Conservation (phyloP, 2,113 vertebrate genomes). For the Cyanoliseus patagonus region DNA sequence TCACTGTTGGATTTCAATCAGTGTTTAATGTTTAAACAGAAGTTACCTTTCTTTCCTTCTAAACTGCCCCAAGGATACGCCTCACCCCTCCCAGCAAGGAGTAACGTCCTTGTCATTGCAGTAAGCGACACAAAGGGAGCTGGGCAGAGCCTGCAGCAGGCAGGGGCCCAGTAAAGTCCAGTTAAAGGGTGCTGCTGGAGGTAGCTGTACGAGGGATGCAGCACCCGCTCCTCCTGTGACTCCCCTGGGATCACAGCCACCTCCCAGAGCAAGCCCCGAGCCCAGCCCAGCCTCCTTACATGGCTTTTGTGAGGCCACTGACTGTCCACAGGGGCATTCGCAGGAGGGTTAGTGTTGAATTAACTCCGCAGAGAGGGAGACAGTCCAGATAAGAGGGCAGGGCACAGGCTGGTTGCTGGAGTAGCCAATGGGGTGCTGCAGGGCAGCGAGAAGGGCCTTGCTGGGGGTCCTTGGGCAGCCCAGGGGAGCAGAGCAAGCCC, state of each 20-base stretch:
- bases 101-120: not conserved
- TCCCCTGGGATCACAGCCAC: not conserved
- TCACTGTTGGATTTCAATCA: slow-evolving; percentile 63
- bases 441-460: not conserved
- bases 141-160: slow-evolving; percentile 33
- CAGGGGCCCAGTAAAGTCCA: not conserved
- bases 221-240: not conserved
- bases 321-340: not conserved
- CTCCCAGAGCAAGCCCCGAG: not conserved
- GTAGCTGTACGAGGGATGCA: not conserved
- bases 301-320: not conserved
- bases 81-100: slow-evolving; percentile 51
- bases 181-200: not conserved
- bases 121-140: not conserved
- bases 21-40: slow-evolving; percentile 58
- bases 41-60: slow-evolving; percentile 55
- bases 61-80: slow-evolving; percentile 44
- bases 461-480: not conserved
- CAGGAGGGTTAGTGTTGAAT: not conserved
- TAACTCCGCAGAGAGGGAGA: not conserved
- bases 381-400: not conserved
- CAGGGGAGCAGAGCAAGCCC: not conserved
- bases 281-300: not conserved
- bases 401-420: not conserved
- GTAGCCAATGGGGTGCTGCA: not conserved